These are phyloP conservation scores for Betta splendens DNA, from an alignment of 2,797 vertebrate genomes.

Conservation along the genomic window DNA sequence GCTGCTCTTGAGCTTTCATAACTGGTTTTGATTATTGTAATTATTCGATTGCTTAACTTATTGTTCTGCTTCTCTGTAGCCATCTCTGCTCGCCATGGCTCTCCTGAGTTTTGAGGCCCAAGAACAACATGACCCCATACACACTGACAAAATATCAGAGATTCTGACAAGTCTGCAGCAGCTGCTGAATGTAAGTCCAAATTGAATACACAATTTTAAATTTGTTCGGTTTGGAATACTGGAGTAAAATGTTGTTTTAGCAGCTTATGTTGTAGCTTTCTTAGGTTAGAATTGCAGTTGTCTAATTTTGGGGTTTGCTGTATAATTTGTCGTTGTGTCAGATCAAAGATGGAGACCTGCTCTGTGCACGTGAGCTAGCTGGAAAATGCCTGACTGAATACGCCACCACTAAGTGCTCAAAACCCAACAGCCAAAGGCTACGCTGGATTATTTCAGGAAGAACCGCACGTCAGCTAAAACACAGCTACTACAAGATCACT, in stretches of 20 bases:
- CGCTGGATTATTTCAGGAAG: conserved; percentile 96
- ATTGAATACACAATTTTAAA: not conserved
- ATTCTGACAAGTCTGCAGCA: conserved; percentile 83
- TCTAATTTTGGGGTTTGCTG: not conserved
- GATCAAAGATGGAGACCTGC: conserved; percentile 88
- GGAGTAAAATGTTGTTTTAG: not conserved
- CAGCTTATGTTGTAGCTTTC: not conserved
- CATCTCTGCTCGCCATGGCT: conserved; percentile 90
- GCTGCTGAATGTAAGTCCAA: conserved; percentile 83
- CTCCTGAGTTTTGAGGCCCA: conserved; percentile 86
- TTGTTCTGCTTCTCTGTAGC: conserved; percentile 74
- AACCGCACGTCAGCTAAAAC: conserved; percentile 92
- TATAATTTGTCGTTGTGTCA: too few relatives aligned
- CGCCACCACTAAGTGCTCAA: conserved; percentile 89
- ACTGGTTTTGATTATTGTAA: too few relatives aligned
- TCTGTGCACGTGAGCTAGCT: conserved; percentile 88
- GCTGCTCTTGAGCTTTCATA: too few relatives aligned
- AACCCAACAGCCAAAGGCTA: conserved; percentile 89
- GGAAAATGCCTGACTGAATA: conserved; percentile 94
- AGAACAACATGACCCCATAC: conserved; percentile 82
- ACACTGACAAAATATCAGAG: conserved; percentile 78
- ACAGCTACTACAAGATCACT: conserved; percentile 93
- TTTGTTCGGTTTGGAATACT: not conserved
- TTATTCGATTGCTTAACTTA: not conserved
- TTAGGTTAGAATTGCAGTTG: not conserved